phyloP scores from a whole-genome alignment of 1,140 invertebrate species.

The Drosophila lacertosa region DNA sequence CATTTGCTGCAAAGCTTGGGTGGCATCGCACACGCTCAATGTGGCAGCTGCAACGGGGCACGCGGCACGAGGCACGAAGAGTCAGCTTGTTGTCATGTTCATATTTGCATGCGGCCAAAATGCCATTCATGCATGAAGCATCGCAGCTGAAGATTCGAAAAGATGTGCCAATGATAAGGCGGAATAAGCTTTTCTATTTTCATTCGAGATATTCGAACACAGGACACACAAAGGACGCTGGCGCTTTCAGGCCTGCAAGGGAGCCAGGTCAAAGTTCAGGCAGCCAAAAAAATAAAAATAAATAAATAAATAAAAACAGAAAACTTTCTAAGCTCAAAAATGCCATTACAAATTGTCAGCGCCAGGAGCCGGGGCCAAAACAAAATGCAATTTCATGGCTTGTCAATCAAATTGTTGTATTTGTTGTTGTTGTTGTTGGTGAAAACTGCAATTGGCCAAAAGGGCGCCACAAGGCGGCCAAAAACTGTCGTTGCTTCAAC shows the following conservation, averaged over 20 bases:
- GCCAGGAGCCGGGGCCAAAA: slow-evolving; percentile 29
- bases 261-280: slow-evolving; percentile 27
- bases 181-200: slow-evolving; percentile 18
- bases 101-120: slow-evolving; percentile 29
- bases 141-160: slow-evolving; percentile 14
- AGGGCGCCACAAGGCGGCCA: slow-evolving; percentile 45
- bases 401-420: slow-evolving; percentile 57
- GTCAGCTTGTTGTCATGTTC: slow-evolving; percentile 26
- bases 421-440: slow-evolving; percentile 3
- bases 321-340: slow-evolving; percentile 36
- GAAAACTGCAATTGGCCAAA: slow-evolving; percentile 14
- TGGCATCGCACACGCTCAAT: slow-evolving; percentile 44
- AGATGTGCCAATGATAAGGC: slow-evolving; percentile 24
- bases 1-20: slow-evolving; percentile 40
- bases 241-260: slow-evolving; percentile 24
- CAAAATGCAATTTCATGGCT: slow-evolving; percentile 70
- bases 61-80: neutral
- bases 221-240: slow-evolving; percentile 36
- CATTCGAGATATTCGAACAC: neutral
- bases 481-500: slow-evolving; percentile 34
- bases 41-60: neutral
- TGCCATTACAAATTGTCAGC: slow-evolving; percentile 48
- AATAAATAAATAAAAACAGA: neutral
- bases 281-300: neutral
- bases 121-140: slow-evolving; percentile 27